A percentile compares a stretch with the other conserved stretches of the same genome.
Evolutionary conservation across 2,888 invertebrate genomes (phyloP).

Genomic region (Seira musarum): DNA sequence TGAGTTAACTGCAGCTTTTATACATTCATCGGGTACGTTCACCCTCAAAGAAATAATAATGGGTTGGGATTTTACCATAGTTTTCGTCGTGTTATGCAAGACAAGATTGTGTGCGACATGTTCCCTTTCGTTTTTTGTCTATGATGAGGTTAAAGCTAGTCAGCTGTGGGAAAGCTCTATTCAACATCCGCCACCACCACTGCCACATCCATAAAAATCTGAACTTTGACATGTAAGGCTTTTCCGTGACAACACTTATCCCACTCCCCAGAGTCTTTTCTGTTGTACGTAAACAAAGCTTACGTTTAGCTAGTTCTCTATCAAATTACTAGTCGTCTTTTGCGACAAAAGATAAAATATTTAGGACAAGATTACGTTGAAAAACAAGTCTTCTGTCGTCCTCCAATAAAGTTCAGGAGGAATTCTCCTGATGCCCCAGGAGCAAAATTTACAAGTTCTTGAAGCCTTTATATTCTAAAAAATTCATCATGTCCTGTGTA

Average conservation of each 20-base stretch:
- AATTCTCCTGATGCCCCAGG: neutral
- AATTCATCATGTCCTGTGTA: conserved; percentile 17
- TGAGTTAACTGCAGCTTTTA: neutral
- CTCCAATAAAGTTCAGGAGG: neutral
- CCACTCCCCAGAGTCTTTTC: neutral
- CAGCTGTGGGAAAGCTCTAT: neutral
- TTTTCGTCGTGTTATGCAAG: too few relatives aligned
- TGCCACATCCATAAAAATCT: neutral
- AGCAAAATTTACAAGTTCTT: neutral
- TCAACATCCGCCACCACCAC: conserved; percentile 1
- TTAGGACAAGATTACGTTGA: neutral
- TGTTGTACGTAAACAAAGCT: neutral
- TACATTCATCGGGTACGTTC: neutral
- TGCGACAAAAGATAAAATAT: neutral
- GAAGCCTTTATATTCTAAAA: neutral
- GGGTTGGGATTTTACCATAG: neutral
- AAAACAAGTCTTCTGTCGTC: neutral
- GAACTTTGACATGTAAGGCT: neutral
- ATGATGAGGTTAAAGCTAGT: neutral
- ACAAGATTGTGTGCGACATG: neutral
- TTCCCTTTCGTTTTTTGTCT: too few relatives aligned
- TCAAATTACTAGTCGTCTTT: neutral
- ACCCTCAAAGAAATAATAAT: neutral
- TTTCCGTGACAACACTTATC: conserved; percentile 36
- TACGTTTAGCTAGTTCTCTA: neutral